A percentile compares a stretch with the other conserved stretches of the same genome.
These are phyloP conservation scores for Boloria selene DNA, from an alignment of 2,888 invertebrate species.

Conservation along the genomic window DNA sequence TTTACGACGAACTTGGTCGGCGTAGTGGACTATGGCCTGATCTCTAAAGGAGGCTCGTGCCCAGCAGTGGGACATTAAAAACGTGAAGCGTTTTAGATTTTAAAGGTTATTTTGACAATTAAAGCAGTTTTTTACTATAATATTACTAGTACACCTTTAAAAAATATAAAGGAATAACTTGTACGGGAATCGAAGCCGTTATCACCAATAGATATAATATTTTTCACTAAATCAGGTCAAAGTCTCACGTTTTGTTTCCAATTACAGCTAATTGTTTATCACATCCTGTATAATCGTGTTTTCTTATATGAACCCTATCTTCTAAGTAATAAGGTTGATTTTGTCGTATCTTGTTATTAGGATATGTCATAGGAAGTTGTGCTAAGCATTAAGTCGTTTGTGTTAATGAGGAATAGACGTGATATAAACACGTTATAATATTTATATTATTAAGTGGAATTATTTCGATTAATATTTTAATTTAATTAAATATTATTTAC, in stretches of 20 bases:
- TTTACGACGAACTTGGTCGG: too few relatives aligned
- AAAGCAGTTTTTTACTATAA: too few relatives aligned
- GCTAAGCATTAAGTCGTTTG: neutral
- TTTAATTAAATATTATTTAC: too few relatives aligned
- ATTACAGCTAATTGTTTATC: constrained; percentile 32
- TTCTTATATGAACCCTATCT: constrained; percentile 7
- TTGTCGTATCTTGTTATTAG: neutral
- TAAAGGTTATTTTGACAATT: too few relatives aligned
- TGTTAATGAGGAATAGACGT: constrained; percentile 17
- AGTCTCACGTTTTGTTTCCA: constrained; percentile 14
- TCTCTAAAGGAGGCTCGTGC: too few relatives aligned
- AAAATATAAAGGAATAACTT: too few relatives aligned
- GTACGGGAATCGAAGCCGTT: too few relatives aligned
- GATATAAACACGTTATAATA: neutral
- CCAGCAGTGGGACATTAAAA: too few relatives aligned
- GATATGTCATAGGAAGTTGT: constrained; percentile 7
- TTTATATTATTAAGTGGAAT: neutral
- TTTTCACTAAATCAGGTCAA: constrained; percentile 9
- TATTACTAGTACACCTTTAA: too few relatives aligned
- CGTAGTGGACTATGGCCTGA: too few relatives aligned
- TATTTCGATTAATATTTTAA: neutral
- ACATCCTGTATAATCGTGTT: constrained; percentile 15
- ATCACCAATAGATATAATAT: neutral
- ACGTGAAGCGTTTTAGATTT: too few relatives aligned
- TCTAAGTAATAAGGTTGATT: neutral